Percentiles rank a stretch among this genome's conserved stretches.
These are phyloP conservation scores for Chamaea fasciata DNA, from an alignment of 2,113 vertebrate species.

Conservation along the genomic window DNA sequence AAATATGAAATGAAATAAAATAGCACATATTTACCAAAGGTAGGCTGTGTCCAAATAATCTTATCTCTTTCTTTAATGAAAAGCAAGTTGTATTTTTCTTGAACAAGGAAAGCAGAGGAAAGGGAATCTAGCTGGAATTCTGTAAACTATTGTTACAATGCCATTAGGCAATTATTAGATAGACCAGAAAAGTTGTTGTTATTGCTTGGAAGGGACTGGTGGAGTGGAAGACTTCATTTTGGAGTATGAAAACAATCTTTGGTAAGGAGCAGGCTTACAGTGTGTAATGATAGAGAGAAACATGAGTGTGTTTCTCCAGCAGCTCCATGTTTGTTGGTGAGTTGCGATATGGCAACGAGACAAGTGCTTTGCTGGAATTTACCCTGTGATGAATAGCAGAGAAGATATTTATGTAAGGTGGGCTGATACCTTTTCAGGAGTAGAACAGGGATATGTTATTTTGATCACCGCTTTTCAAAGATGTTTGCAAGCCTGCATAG, in stretches of 20 bases:
- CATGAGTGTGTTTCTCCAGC: neutral
- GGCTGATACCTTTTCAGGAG: neutral
- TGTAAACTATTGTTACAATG: neutral
- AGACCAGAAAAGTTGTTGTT: neutral
- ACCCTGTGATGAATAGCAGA: neutral
- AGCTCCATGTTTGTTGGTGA: neutral
- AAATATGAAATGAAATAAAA: neutral
- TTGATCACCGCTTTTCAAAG: neutral
- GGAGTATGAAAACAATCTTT: neutral
- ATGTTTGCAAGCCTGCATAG: neutral
- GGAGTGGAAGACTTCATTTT: neutral
- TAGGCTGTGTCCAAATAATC: neutral
- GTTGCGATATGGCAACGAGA: neutral
- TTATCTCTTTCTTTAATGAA: neutral
- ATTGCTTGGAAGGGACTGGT: neutral
- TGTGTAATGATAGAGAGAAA: neutral
- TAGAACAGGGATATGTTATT: neutral
- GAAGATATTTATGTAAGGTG: neutral
- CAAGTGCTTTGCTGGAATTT: neutral
- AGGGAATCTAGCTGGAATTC: neutral
- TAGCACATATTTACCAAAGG: neutral
- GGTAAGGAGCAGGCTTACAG: neutral
- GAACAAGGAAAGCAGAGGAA: neutral
- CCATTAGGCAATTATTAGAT: neutral
- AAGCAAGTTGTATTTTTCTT: neutral